These are phyloP conservation scores for Haemorhous mexicanus DNA, from an alignment of 2,113 vertebrate genomes.

Conservation along the genomic window DNA sequence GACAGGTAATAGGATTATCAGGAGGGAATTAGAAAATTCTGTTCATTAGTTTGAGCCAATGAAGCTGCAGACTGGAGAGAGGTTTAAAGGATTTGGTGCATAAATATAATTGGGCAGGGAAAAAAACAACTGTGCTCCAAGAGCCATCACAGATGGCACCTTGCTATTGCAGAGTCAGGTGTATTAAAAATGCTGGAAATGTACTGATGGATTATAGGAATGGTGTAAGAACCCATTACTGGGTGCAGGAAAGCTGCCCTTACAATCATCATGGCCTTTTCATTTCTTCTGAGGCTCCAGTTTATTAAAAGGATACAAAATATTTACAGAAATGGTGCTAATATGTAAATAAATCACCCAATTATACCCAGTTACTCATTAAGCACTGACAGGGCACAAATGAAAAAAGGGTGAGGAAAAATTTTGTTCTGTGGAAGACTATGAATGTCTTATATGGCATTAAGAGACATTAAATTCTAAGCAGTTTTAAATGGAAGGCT, in stretches of 20 bases:
- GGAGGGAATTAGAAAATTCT: slow-evolving; percentile 81
- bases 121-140: slow-evolving; percentile 5
- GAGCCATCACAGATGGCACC: background rate
- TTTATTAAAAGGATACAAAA: background rate
- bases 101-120: slow-evolving; percentile 47
- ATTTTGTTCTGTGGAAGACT: background rate
- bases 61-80: slow-evolving; percentile 22
- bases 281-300: background rate
- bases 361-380: background rate
- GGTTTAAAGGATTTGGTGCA: slow-evolving; percentile 63
- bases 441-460: background rate
- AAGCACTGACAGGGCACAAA: background rate
- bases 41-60: slow-evolving; percentile 70
- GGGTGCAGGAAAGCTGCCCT: background rate
- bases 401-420: background rate
- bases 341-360: background rate
- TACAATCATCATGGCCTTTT: background rate
- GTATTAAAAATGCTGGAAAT: background rate
- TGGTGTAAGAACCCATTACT: background rate
- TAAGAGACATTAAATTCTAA: background rate
- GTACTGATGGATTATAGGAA: background rate
- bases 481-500: background rate
- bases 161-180: background rate
- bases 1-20: slow-evolving; percentile 90
- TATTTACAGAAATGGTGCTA: background rate